phyloP scores from a whole-genome alignment of 1,140 invertebrate species.

The Gerris buenoi region DNA sequence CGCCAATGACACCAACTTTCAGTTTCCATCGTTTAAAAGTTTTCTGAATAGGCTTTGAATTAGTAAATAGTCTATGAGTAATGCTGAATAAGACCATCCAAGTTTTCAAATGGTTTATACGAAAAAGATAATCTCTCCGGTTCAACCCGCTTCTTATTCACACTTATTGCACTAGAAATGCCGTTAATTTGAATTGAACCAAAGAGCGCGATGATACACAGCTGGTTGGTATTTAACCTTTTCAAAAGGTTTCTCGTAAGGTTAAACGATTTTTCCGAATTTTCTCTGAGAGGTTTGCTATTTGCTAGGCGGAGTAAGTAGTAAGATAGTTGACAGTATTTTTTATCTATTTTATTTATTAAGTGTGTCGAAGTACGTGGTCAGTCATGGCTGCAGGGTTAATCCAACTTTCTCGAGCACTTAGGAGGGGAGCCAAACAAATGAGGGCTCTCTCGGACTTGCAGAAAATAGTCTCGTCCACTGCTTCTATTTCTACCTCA shows the following conservation, averaged over 20 bases:
- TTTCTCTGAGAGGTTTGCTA: no score
- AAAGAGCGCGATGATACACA: not conserved
- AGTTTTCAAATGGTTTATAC: not conserved
- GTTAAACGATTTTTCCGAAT: not conserved
- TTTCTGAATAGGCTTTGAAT: not conserved
- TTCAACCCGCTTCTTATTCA: not conserved
- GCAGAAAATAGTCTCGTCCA: not conserved
- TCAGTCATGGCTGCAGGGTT: conserved; percentile 8
- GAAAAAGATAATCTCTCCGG: not conserved
- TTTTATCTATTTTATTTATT: not conserved
- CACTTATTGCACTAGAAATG: not conserved
- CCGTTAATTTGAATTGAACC: not conserved
- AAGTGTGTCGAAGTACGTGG: not conserved
- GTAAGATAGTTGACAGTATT: not conserved
- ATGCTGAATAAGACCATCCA: not conserved
- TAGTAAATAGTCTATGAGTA: not conserved
- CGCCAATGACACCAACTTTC: conserved; percentile 16
- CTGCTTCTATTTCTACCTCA: conserved; percentile 1
- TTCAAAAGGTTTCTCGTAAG: not conserved
- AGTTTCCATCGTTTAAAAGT: not conserved
- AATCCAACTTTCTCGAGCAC: conserved; percentile 9
- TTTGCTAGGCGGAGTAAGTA: not conserved
- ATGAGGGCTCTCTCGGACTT: conserved; percentile 4
- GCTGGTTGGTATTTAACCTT: not conserved
- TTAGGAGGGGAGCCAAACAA: conserved; percentile 7